phyloP scores from a whole-genome alignment of 92 coral and sea anemone species.

The Parazoanthus darwini region DNA sequence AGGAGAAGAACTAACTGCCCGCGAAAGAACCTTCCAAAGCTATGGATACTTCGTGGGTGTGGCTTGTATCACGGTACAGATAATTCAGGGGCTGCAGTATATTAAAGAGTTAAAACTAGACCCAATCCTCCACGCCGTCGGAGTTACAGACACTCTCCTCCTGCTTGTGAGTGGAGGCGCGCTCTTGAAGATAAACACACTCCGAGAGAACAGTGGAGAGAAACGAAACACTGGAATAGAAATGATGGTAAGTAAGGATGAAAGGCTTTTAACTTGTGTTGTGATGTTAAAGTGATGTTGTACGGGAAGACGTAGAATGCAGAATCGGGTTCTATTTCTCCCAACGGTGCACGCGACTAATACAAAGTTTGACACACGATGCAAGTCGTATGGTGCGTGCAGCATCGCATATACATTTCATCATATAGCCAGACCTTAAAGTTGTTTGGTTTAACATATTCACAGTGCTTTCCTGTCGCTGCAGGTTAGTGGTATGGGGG shows the following conservation, averaged over 20 bases:
- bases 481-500: slow-evolving; percentile 13
- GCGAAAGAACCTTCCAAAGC: background rate
- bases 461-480: background rate
- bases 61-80: background rate
- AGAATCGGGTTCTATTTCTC: no score
- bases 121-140: background rate
- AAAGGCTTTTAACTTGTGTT: no score
- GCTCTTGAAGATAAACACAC: background rate
- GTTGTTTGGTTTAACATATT: no score
- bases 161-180: slow-evolving; percentile 1
- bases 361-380: no score
- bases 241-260: background rate
- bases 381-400: no score
- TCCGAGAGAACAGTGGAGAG: background rate
- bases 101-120: background rate
- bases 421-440: no score
- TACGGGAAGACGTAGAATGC: no score
- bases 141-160: background rate
- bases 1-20: background rate
- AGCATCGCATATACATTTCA: no score
- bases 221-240: background rate
- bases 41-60: background rate
- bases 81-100: slow-evolving; percentile 3
- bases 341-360: no score
- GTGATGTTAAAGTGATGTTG: no score